phyloP scores from a whole-genome alignment of 2,797 vertebrate species.

The Lutjanus campechanus region DNA sequence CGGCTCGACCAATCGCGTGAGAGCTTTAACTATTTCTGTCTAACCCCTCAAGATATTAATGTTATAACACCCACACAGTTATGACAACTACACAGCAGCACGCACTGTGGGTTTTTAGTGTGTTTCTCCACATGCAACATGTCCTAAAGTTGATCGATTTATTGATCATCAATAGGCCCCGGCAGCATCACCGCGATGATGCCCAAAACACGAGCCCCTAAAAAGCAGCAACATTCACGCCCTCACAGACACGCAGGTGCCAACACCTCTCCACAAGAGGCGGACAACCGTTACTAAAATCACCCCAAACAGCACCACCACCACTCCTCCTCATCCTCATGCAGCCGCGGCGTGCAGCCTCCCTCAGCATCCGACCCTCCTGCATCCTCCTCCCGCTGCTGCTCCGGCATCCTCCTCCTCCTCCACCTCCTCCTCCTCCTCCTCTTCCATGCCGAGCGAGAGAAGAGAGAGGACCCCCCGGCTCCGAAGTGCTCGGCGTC shows the following conservation, averaged over 20 bases:
- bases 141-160: slow-evolving; percentile 52
- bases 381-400: slow-evolving; percentile 41
- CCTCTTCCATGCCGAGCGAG: slow-evolving; percentile 67
- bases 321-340: slow-evolving; percentile 39
- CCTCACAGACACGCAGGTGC: slow-evolving; percentile 43
- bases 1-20: slow-evolving; percentile 74
- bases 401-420: slow-evolving; percentile 52
- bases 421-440: slow-evolving; percentile 36
- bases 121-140: slow-evolving; percentile 21
- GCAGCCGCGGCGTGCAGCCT: slow-evolving; percentile 60
- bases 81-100: slow-evolving; percentile 62
- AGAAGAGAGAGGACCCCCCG: slow-evolving; percentile 36
- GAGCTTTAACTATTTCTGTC: slow-evolving; percentile 82
- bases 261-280: slow-evolving; percentile 28
- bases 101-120: background rate
- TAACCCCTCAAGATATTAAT: slow-evolving; percentile 68
- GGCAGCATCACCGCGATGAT: slow-evolving; percentile 56
- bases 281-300: slow-evolving; percentile 15
- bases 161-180: slow-evolving; percentile 54
- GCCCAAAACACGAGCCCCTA: slow-evolving; percentile 37
- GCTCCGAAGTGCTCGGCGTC: slow-evolving; percentile 84
- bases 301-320: background rate
- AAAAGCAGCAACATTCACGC: slow-evolving; percentile 57
- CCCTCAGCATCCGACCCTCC: slow-evolving; percentile 70
- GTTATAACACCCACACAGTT: slow-evolving; percentile 73